These are phyloP conservation scores for Drosophila histrio DNA, from an alignment of 2,888 invertebrate genomes.

Conservation along the genomic window DNA sequence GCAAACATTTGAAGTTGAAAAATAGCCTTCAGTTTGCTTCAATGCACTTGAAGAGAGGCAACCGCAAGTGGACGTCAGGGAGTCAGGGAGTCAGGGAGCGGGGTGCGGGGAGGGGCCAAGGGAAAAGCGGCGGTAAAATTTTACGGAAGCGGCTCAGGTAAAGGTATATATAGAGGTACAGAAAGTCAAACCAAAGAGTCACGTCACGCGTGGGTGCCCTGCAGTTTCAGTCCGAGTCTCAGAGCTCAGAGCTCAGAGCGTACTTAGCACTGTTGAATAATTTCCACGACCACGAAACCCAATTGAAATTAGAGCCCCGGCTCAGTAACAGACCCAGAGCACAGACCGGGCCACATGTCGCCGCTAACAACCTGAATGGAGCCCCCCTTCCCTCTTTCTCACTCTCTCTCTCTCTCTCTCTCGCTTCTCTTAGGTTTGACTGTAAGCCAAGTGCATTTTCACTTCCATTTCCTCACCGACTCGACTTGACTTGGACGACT, in stretches of 20 bases:
- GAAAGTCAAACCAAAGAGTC: constrained; percentile 80
- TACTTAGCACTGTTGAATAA: constrained; percentile 80
- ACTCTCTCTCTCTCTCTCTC: not conserved
- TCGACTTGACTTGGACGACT: constrained; percentile 27
- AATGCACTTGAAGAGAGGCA: constrained; percentile 78
- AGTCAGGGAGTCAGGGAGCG: constrained; percentile 4
- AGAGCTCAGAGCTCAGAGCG: constrained; percentile 44
- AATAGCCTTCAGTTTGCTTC: constrained; percentile 81
- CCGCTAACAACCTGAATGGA: constrained; percentile 72
- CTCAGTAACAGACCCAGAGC: constrained; percentile 70
- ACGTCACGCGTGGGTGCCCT: constrained; percentile 79
- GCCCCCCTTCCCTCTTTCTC: not conserved
- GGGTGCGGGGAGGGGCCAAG: not conserved
- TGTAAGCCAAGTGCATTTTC: constrained; percentile 77
- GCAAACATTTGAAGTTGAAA: constrained; percentile 82
- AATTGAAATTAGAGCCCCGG: constrained; percentile 77
- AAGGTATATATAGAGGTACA: constrained; percentile 53
- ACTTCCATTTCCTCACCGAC: constrained; percentile 68
- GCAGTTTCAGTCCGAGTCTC: constrained; percentile 41
- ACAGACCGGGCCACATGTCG: constrained; percentile 76
- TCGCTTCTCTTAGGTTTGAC: not conserved
- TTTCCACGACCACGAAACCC: constrained; percentile 79
- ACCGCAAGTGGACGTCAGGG: constrained; percentile 62
- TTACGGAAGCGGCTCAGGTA: constrained; percentile 77
- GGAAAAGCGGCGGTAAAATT: constrained; percentile 65